phyloP scores from a whole-genome alignment of 2,797 vertebrate species.

The Oryzias dopingdopingensis region DNA sequence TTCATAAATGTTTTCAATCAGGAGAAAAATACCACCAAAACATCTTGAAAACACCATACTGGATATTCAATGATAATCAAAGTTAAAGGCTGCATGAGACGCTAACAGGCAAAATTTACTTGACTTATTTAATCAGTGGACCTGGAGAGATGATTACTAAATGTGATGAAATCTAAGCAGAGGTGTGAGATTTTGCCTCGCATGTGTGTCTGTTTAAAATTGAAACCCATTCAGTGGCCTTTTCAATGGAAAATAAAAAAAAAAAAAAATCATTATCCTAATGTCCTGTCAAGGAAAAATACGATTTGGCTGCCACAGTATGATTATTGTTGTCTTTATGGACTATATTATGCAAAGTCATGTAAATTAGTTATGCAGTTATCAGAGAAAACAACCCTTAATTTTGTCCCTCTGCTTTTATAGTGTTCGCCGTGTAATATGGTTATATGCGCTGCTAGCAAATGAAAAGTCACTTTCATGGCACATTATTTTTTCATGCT shows the following conservation, averaged over 20 bases:
- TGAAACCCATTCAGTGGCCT: conserved; percentile 3
- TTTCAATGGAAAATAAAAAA: conserved; percentile 34
- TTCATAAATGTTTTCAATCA: too few relatives aligned
- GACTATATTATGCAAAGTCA: conserved; percentile 76
- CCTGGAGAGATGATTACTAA: conserved; percentile 41
- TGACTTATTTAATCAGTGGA: conserved; percentile 52
- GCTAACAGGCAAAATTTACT: conserved; percentile 53
- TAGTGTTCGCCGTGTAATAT: conserved; percentile 71
- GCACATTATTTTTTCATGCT: conserved; percentile 67
- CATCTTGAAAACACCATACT: conserved; percentile 28
- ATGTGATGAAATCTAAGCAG: conserved; percentile 24
- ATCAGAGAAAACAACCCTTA: conserved; percentile 75
- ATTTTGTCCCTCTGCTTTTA: conserved; percentile 76
- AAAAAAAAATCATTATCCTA: conserved; percentile 46
- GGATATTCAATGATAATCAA: conserved; percentile 53
- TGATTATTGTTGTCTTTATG: conserved; percentile 68
- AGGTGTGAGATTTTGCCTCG: conserved; percentile 11
- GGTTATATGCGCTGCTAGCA: conserved; percentile 69
- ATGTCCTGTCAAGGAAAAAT: conserved; percentile 66
- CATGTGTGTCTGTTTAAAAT: conserved; percentile 5
- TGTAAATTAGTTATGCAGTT: conserved; percentile 71
- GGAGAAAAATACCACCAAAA: too few relatives aligned
- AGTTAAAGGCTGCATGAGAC: conserved; percentile 34
- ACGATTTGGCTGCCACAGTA: conserved; percentile 66
- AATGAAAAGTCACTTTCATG: conserved; percentile 81